A percentile compares a stretch with the other conserved stretches of the same genome.
These are phyloP conservation scores for Sarcophilus harrisii DNA, from an alignment of 2,797 vertebrate genomes.

Conservation along the genomic window DNA sequence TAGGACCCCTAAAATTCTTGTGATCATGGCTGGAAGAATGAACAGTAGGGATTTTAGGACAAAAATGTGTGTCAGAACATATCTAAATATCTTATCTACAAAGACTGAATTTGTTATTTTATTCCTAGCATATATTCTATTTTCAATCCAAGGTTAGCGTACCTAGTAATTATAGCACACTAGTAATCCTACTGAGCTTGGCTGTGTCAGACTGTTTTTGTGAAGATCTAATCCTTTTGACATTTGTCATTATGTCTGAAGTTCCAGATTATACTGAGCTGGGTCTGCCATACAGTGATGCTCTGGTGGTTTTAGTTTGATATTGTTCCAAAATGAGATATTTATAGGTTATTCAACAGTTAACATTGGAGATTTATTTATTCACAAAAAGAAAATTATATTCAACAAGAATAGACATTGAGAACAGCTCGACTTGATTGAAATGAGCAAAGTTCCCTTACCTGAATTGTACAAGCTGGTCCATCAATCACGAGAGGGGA, in stretches of 20 bases:
- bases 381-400: neutral
- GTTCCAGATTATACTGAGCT: neutral
- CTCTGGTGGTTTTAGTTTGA: neutral
- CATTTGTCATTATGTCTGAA: neutral
- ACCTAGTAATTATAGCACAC: neutral
- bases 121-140: neutral
- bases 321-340: neutral
- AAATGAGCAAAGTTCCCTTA: neutral
- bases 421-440: neutral
- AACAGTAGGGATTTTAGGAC: neutral
- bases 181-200: neutral
- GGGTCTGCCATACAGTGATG: neutral
- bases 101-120: neutral
- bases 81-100: neutral
- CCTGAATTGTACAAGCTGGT: neutral
- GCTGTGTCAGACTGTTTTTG: neutral
- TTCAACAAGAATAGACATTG: neutral
- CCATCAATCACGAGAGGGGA: neutral
- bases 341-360: neutral
- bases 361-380: neutral
- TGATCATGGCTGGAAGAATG: neutral
- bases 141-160: neutral
- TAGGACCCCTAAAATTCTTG: neutral
- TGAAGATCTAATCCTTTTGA: neutral
- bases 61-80: neutral